These are phyloP conservation scores for Bubo bubo DNA, from an alignment of 2,113 vertebrate genomes.

Conservation along the genomic window DNA sequence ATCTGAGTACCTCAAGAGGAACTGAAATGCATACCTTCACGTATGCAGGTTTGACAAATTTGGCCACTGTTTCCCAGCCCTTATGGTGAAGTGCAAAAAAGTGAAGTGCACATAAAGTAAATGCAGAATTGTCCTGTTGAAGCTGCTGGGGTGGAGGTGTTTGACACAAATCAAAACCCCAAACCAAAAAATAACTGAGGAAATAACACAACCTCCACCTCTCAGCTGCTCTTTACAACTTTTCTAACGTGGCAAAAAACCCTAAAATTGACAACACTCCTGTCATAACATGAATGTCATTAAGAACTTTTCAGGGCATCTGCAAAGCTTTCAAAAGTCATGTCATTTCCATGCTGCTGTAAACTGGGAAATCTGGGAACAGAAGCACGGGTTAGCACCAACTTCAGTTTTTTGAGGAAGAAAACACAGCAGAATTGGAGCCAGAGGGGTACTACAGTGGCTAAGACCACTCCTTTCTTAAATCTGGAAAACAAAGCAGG, in stretches of 20 bases:
- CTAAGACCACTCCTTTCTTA: background rate
- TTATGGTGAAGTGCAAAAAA: background rate
- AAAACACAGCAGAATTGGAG: background rate
- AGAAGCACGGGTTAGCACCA: background rate
- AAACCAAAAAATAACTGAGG: background rate
- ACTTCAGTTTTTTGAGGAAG: background rate
- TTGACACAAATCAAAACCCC: conserved; percentile 14
- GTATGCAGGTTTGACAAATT: background rate
- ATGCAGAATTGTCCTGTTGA: background rate
- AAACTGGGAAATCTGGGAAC: background rate
- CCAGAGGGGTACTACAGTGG: background rate
- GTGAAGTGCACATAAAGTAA: background rate
- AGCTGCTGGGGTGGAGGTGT: background rate
- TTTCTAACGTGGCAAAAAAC: background rate
- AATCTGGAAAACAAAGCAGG: background rate
- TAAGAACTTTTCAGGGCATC: background rate
- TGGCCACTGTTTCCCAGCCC: background rate
- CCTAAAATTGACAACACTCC: background rate
- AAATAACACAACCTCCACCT: background rate
- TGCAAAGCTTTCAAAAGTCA: background rate
- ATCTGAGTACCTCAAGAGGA: background rate
- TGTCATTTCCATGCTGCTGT: background rate
- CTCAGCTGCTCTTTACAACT: background rate
- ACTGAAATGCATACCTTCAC: background rate
- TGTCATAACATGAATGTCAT: background rate